Evolutionary conservation across 2,888 invertebrate species (phyloP), one percentile per base, ranked within the genome.

Genomic region (Lymantria monacha): DNA sequence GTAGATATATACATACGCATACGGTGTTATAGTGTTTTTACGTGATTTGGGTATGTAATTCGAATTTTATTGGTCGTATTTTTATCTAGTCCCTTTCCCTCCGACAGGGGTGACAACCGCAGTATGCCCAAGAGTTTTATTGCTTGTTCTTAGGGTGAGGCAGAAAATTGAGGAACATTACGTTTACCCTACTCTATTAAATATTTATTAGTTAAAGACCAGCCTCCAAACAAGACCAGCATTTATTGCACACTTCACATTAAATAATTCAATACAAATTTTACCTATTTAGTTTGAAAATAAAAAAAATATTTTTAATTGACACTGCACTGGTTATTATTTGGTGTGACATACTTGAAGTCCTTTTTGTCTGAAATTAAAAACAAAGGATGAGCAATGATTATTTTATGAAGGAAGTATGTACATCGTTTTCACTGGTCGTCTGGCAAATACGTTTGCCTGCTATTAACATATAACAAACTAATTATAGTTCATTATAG

Each of bases 101-200:
- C 31, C n/a, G 15, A 22, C 31, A 46, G 37, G 48, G 52, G 52
- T 52, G 48, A 38, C 37, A 38, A 48, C 48, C 48, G 30, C 51
- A 45, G 48, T 47, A 44, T 48, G 51, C 42, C 48, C 48, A 52
- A 44, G 44, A 48, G 38, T 59, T 63, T 63, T 54, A 62, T 49
- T 30, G n/a, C 50, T 46, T 13, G 31, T 51, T 42, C 22, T 44
- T 30, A 53, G 55, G 51, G 51, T 47, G 43, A 44, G 42, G 3
- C 13, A 13, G 14, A 15, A 50, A 55, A 50, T 55, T 56, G 51
- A 54, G 54, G 46, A 49, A 52, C 22, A 12, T 30, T 49, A 30
- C 31, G 43, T 43, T 10, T 30, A 30, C 41, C 38, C 30, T 31
- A 42, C 9, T 44, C 22, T 5, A 50, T 55, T 33, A 42, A 58